Conservation (phyloP, 2,888 invertebrate species). For the Eristalinus aeneus region DNA sequence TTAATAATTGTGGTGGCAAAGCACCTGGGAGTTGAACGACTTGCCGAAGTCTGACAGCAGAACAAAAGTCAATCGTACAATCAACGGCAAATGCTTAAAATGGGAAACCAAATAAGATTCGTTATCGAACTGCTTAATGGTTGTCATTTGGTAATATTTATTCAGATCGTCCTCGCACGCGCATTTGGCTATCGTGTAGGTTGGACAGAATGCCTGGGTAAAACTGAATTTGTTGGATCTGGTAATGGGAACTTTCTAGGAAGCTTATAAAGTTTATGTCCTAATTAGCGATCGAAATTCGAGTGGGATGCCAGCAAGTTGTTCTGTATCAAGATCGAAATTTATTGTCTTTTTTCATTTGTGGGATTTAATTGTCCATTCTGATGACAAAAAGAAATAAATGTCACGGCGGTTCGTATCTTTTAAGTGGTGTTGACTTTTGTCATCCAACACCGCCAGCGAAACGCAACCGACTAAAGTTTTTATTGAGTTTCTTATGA, state of each 20-base stretch:
- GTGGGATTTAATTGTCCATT: conserved; percentile 34
- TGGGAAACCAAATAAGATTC: conserved; percentile 58
- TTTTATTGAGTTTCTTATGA: conserved; percentile 57
- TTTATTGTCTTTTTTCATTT: conserved; percentile 42
- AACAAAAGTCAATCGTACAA: conserved; percentile 27
- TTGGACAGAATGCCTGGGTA: conserved; percentile 9
- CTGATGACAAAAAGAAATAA: conserved; percentile 41
- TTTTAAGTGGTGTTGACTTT: conserved; percentile 65
- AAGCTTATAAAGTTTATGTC: conserved; percentile 60
- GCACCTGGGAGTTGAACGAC: conserved; percentile 66
- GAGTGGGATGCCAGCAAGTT: conserved; percentile 2
- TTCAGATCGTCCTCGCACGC: conserved; percentile 37
- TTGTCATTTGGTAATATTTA: conserved; percentile 72
- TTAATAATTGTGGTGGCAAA: conserved; percentile 58
- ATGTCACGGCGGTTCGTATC: conserved; percentile 52
- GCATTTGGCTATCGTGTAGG: conserved; percentile 58
- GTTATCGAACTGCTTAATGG: conserved; percentile 74
- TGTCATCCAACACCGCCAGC: conserved; percentile 58
- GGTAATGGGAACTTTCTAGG: conserved; percentile 43
- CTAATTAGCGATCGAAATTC: conserved; percentile 48
- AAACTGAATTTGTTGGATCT: neutral
- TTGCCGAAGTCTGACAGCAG: conserved; percentile 15
- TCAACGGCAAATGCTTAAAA: conserved; percentile 46
- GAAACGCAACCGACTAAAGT: conserved; percentile 30
- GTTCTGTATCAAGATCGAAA: conserved; percentile 8